phyloP scores from a whole-genome alignment of 2,888 invertebrate genomes.

The Anthrax anthrax region DNA sequence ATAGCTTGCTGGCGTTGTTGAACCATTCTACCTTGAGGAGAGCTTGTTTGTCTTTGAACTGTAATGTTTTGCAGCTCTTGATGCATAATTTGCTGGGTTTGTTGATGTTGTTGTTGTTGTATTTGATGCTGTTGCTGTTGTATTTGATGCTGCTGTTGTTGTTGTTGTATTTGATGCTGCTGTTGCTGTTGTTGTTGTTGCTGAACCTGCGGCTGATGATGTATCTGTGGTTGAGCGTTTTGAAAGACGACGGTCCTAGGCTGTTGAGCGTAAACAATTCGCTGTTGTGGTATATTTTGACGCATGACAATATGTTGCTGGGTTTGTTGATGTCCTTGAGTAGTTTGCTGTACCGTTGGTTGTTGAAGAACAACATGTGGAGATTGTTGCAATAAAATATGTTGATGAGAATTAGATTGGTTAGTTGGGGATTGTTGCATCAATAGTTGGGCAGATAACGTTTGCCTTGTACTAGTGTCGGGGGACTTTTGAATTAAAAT shows the following conservation, averaged over 20 bases:
- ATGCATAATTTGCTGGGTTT: neutral
- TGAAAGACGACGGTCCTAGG: slow-evolving; percentile 7
- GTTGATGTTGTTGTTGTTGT: slow-evolving; percentile 14
- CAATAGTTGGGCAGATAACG: slow-evolving; percentile 1
- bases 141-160: slow-evolving; percentile 4
- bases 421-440: slow-evolving; percentile 9
- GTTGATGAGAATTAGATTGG: slow-evolving; percentile 15
- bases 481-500: slow-evolving; percentile 4
- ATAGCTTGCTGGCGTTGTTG: slow-evolving; percentile 11
- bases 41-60: neutral
- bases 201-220: slow-evolving; percentile 18
- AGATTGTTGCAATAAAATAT: slow-evolving; percentile 8
- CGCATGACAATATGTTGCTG: slow-evolving; percentile 31
- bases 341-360: slow-evolving; percentile 21
- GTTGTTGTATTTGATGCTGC: slow-evolving; percentile 17
- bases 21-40: slow-evolving; percentile 6
- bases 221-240: slow-evolving; percentile 5
- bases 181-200: slow-evolving; percentile 22
- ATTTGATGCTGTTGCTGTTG: no score
- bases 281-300: slow-evolving; percentile 8
- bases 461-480: neutral
- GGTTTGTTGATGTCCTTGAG: slow-evolving; percentile 5
- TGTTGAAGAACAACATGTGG: slow-evolving; percentile 9
- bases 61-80: neutral
- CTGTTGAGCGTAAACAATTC: slow-evolving; percentile 22